Base-by-base conservation (phyloP, 2,797 vertebrate genomes). In the Sebastes trivittatus region DNA sequence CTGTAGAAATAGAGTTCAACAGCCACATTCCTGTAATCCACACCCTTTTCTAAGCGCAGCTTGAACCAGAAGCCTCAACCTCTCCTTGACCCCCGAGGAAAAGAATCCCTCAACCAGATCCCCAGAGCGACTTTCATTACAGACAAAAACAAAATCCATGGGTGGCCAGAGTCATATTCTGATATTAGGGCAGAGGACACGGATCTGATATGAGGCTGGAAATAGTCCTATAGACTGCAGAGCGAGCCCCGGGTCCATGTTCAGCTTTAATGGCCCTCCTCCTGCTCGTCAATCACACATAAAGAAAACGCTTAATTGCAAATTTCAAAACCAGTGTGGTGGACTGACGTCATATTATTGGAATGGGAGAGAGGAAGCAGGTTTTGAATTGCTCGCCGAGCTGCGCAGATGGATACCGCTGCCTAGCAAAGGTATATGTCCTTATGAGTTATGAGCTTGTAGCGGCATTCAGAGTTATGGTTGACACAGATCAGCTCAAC, bases 61-160 rank as follows among this genome's bases (percentile, higher is more conserved):
- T 87, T 91, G 90, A 92, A 91, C 92, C 87, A 88, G 84, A 81
- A 94, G 88, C 90, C 89, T 92, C 87, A 88, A 92, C 92, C 91
- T 94, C 91, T 89, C 94, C 94, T 96, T 96, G 95, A 95, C 94
- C 95, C 92, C 80, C 49, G 73, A 90, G 91, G 92, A 95, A 95
- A 93, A 83, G 86, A 92, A 95, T 93, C 92, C 89, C 81, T 92
- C 70, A 46, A 86, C 80, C 89, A 64, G 76, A 87, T 94, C 95
- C 94, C 93, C 55, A 16, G 93, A 93, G 94, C 84, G 92, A 90
- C 89, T 95, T 93, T 91, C 81, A 89, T 95, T 95, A 93, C 94
- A 89, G 86, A 91, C 89, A 83, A 90, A 93, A 92, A 91, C 91
- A 93, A 90, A 89, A 92, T 89, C 94, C 91, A 93, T 83, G 92